These are phyloP conservation scores for Euplagia quadripunctaria DNA, from an alignment of 2,888 invertebrate species.

Conservation along the genomic window DNA sequence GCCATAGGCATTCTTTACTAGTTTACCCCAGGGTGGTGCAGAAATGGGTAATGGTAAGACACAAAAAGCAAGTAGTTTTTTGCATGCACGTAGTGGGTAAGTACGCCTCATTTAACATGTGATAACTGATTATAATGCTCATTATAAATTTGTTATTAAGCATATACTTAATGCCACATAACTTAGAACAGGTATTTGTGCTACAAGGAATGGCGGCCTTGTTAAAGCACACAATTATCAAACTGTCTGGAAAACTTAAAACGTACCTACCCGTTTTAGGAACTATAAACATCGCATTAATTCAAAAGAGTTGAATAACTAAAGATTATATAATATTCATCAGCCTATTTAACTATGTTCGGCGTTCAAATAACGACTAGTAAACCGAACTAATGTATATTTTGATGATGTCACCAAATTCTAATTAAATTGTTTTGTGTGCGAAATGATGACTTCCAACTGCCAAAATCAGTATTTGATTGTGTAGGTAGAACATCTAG, in stretches of 20 bases:
- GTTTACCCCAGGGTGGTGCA: too few relatives aligned
- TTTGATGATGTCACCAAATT: constrained; percentile 55
- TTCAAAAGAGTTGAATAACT: constrained; percentile 38
- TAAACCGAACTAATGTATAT: constrained; percentile 45
- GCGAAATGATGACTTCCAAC: neutral
- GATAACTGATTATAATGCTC: too few relatives aligned
- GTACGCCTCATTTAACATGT: neutral
- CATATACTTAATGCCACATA: too few relatives aligned
- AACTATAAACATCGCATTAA: constrained; percentile 35
- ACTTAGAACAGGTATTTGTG: neutral
- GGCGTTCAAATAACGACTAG: constrained; percentile 47
- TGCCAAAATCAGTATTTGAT: neutral
- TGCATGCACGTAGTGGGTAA: neutral
- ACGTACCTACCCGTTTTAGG: constrained; percentile 22
- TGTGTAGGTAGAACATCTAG: constrained; percentile 6
- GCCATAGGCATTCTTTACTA: too few relatives aligned
- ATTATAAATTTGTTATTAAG: too few relatives aligned
- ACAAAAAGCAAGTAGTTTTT: too few relatives aligned
- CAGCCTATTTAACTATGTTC: constrained; percentile 11
- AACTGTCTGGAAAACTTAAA: constrained; percentile 23
- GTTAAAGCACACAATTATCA: constrained; percentile 12
- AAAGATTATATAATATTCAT: constrained; percentile 25
- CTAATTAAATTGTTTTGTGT: constrained; percentile 13
- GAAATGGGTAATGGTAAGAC: too few relatives aligned
- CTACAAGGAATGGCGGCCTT: constrained; percentile 13